Evolutionary conservation across 2,888 invertebrate species (phyloP).

Genomic region (Chorisops tibialis): DNA sequence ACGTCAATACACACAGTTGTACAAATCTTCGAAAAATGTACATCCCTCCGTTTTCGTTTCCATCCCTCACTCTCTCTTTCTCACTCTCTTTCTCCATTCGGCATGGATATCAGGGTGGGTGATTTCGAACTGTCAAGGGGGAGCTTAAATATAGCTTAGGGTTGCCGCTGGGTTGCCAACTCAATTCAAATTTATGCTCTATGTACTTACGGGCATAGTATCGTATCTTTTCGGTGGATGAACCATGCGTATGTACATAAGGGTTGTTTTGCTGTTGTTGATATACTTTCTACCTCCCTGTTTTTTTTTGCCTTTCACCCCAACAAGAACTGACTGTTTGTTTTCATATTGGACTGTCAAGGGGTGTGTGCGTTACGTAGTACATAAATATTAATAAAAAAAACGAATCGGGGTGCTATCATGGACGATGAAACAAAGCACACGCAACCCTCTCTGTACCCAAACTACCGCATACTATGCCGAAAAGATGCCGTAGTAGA

Average conservation of each 20-base stretch:
- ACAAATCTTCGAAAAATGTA: constrained; percentile 11
- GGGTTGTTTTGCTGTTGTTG: neutral
- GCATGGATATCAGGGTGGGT: constrained; percentile 14
- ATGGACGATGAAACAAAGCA: neutral
- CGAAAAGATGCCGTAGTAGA: neutral
- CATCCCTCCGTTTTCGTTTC: neutral
- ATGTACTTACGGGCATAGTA: too few species aligned
- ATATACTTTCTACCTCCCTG: neutral
- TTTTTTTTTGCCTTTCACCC: neutral
- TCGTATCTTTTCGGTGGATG: too few species aligned
- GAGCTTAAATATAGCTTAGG: constrained; percentile 29
- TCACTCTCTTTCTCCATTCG: neutral
- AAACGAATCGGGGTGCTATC: neutral
- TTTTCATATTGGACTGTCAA: constrained; percentile 3
- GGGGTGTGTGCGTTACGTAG: constrained; percentile 31
- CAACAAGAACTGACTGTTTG: too few species aligned
- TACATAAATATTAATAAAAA: constrained; percentile 33
- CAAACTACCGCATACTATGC: neutral
- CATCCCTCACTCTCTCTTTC: neutral
- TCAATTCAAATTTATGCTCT: constrained; percentile 15
- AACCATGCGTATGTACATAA: too few species aligned
- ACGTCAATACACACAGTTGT: constrained; percentile 15
- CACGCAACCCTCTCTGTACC: neutral
- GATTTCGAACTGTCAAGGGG: constrained; percentile 30
- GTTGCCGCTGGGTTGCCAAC: constrained; percentile 29